Base-by-base conservation (phyloP, 2,797 vertebrate genomes). In the Pseudomugil gertrudae region DNA sequence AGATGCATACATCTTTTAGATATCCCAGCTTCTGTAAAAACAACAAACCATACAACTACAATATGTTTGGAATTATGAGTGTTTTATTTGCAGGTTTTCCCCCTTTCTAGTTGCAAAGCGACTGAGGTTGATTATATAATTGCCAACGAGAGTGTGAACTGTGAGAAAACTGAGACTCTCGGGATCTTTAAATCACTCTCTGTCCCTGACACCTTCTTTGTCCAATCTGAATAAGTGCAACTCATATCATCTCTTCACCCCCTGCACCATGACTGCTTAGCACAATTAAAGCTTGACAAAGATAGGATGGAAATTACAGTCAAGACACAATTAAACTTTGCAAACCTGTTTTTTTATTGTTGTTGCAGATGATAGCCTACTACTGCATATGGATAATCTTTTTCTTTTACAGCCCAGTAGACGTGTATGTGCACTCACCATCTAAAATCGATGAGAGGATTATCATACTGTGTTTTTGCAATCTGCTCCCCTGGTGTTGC, bases 141-240 rank as follows among this genome's bases (percentile, higher is more conserved):
- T 36, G 66, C 70, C 43, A 64, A 63, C 17, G 36, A 9, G 55
- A 78, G 57, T 69, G 77, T 58, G 69, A 69, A 40, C 54, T 57
- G 58, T 23, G 26, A 63, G 38, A 55, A 35, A 63, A 47, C 4
- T 8, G 19, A 66, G 58, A 61, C 74, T 69, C 43, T 56, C 51
- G 40, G 52, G 45, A 50, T 71, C 72, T 66, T 77, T 35, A 65
- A 36, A 75, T 64, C 78, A 67, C 75, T 56, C 67, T 52, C 64
- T 58, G 62, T 84, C 73, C 70, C 76, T 55, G 76, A 78, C 84
- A 74, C 78, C 55, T 74, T 51, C 50, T 64, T 32, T 45, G 40
- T 69, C 67, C 64, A 76, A 78, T 58, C 26, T 59, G 72, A 85
- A 72, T 72, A 67, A 70, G 33, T 74, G 56, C 15, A 67, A 60